Percentiles rank a stretch among this genome's conserved stretches.
These are phyloP conservation scores for Nymphalis polychloros DNA, from an alignment of 2,888 invertebrate species.

Conservation along the genomic window DNA sequence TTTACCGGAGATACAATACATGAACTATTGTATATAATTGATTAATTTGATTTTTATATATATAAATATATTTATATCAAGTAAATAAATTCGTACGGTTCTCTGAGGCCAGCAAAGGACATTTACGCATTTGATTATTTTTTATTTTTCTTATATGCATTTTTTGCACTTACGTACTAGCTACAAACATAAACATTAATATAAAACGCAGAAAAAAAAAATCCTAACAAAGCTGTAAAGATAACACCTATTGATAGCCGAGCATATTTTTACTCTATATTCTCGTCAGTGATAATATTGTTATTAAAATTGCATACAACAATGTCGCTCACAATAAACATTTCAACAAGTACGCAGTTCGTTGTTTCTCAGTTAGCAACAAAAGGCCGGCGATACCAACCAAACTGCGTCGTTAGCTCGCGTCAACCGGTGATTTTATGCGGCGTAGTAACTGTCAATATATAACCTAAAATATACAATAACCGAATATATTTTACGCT, in stretches of 20 bases:
- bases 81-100: not conserved
- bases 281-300: not conserved
- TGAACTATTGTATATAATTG: not conserved
- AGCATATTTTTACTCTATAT: not conserved
- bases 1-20: not conserved
- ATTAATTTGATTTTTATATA: too few relatives aligned
- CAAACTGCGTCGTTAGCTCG: slow-evolving; percentile 67
- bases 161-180: not conserved
- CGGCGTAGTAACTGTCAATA: slow-evolving; percentile 71
- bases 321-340: slow-evolving; percentile 46
- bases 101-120: too few relatives aligned
- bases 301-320: slow-evolving; percentile 41
- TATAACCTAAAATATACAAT: slow-evolving; percentile 58
- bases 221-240: slow-evolving; percentile 1
- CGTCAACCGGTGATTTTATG: slow-evolving; percentile 58
- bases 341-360: slow-evolving; percentile 64
- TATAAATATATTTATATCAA: not conserved
- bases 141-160: not conserved
- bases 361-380: slow-evolving; percentile 70
- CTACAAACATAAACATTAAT: not conserved
- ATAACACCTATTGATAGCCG: not conserved
- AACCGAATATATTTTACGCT: slow-evolving; percentile 13
- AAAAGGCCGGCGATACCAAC: slow-evolving; percentile 63
- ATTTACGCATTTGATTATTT: too few relatives aligned
- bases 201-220: slow-evolving; percentile 3